Evolutionary conservation across 2,113 vertebrate genomes (phyloP), one percentile per base, ranked within the genome.

Genomic region (Gymnogyps californianus): DNA sequence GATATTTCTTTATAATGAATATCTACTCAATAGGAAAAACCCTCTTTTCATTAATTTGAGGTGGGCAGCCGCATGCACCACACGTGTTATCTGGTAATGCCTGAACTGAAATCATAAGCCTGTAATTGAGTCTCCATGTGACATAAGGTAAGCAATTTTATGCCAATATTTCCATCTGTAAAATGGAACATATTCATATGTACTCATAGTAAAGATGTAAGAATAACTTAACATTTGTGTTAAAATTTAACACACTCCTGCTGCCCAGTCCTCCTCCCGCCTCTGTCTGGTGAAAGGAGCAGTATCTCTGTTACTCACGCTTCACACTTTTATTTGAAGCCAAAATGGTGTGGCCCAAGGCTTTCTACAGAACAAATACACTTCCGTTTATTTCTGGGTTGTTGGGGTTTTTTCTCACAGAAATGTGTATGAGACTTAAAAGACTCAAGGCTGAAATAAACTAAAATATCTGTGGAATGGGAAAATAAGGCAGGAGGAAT

Each of bases 391-490:
- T 38, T 88, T 47, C 22, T 20, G 16, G 2, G 26, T 16, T 59
- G 6, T 36, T 26, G 1, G 19, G 3, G 2, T 7, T 77, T 61
- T 82, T 83, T 14, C 42, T 90, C 46, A 82, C 31, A 36, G 8
- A 26, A 51, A 22, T 3, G 3, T 13, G 34, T 10, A 32, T 1
- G 2, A 69, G 10, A 67, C 18, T 25, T 42, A 31, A 57, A 70
- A 54, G 22, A 36, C 11, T 42, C 6, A 14, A 16, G n/a, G 13
- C 19, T 55, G 47, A 65, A 69, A 46, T 44, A 40, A 64, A 16
- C 26, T 18, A 4, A 19, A 9, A 2, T 11, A 24, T 13, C 9
- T 16, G 0, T 1, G 24, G 18, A 28, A 72, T 6, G 10, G 28
- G 40, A 25, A 69, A 59, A 14, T 8, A 16, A 21, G 47, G 52